Percentiles rank a stretch among this genome's conserved stretches.
phyloP scores from a whole-genome alignment of 2,888 invertebrate genomes.

The Parnassius glacialis region DNA sequence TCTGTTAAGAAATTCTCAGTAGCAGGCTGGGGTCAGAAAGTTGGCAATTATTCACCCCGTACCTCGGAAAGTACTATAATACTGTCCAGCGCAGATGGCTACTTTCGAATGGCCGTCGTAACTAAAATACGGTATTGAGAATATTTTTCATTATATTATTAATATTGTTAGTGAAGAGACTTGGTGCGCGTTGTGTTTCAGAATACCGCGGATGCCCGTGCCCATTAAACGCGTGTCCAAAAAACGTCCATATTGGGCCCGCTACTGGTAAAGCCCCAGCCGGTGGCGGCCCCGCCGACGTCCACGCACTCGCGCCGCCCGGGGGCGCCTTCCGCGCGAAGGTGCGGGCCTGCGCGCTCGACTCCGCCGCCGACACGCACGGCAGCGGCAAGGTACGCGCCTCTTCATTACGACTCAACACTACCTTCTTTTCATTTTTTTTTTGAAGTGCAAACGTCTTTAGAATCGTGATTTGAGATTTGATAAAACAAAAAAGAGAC shows the following conservation, averaged over 20 bases:
- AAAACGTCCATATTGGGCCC: conserved; percentile 99
- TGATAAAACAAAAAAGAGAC: no score
- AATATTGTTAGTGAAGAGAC: not conserved
- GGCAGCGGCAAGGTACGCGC: conserved; percentile 69
- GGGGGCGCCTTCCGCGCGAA: conserved; percentile 77
- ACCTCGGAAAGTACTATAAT: no score
- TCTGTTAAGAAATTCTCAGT: no score
- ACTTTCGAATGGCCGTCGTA: no score
- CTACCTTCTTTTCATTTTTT: no score
- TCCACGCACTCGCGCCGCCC: conserved; percentile 67
- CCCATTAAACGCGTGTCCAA: conserved; percentile 97
- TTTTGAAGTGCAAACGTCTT: no score
- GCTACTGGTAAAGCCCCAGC: conserved; percentile 97
- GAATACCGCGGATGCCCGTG: conserved; percentile 88
- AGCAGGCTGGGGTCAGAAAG: no score
- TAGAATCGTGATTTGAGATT: no score
- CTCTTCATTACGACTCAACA: not conserved
- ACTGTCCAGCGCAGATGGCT: no score
- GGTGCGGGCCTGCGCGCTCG: conserved; percentile 72
- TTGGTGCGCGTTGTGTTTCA: conserved; percentile 39
- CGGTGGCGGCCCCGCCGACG: conserved; percentile 81
- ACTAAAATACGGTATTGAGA: no score
- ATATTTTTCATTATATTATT: no score
- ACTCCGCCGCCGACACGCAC: conserved; percentile 64
- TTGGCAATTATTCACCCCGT: no score